Conservation (phyloP, 23 tunicate genomes). For the Phallusia fumigata region DNA sequence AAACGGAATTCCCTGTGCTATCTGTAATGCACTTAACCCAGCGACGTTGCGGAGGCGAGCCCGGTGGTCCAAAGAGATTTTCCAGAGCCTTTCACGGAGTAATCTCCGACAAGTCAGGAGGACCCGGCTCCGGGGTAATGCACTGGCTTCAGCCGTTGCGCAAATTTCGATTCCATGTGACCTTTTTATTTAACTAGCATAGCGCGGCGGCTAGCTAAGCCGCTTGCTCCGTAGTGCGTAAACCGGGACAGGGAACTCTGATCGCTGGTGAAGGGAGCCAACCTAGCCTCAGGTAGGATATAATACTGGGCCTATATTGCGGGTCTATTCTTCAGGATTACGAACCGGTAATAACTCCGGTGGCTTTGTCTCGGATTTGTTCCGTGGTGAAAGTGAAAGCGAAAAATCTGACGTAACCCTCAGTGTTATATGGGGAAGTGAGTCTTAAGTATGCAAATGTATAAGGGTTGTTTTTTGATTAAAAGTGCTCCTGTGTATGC, state of each 20-base stretch:
- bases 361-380: no score
- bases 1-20: neutral
- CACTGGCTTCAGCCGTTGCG: neutral
- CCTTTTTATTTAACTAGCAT: neutral
- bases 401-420: no score
- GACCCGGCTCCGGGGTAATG: neutral
- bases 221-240: neutral
- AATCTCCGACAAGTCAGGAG: neutral
- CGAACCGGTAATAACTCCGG: no score
- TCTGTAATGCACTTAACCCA: slow-evolving; percentile 2
- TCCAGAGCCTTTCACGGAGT: neutral
- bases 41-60: neutral
- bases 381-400: no score
- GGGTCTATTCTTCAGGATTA: no score
- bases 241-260: neutral
- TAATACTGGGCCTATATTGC: no score
- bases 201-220: neutral
- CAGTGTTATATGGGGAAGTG: no score
- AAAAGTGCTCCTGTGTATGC: no score
- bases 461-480: no score
- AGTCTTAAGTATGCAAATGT: no score
- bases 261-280: neutral
- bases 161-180: neutral
- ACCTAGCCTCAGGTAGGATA: neutral
- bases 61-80: neutral